These are phyloP conservation scores for Gadus chalcogrammus DNA, from an alignment of 2,113 vertebrate genomes.

Conservation along the genomic window DNA sequence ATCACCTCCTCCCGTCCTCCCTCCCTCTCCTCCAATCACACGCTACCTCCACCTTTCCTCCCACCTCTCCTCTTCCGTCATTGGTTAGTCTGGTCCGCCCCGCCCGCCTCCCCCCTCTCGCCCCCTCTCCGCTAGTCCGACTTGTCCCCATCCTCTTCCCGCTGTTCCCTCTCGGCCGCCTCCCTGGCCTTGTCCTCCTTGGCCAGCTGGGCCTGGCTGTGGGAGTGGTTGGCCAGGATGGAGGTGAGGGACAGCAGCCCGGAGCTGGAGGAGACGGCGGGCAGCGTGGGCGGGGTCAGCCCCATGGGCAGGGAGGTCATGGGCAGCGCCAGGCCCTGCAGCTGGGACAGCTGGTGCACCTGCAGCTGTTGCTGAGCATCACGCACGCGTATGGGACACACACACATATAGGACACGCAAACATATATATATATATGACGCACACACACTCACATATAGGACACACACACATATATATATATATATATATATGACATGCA, in stretches of 20 bases:
- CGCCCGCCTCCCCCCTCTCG: neutral
- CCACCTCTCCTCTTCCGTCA: slow-evolving; percentile 5
- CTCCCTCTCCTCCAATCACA: slow-evolving; percentile 29
- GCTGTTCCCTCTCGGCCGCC: slow-evolving; percentile 75
- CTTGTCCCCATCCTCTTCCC: slow-evolving; percentile 90
- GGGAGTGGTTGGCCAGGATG: slow-evolving; percentile 83
- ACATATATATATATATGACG: too few relatives aligned
- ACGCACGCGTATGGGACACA: too few relatives aligned
- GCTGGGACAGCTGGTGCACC: slow-evolving; percentile 96
- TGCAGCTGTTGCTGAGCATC: slow-evolving; percentile 92
- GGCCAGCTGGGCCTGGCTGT: slow-evolving; percentile 83
- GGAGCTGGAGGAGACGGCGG: slow-evolving; percentile 83
- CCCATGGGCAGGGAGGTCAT: slow-evolving; percentile 90
- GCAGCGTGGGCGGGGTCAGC: slow-evolving; percentile 84
- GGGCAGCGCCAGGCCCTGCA: slow-evolving; percentile 92
- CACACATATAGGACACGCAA: too few relatives aligned
- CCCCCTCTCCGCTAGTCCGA: slow-evolving; percentile 78
- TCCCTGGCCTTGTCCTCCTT: slow-evolving; percentile 96
- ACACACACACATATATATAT: too few relatives aligned
- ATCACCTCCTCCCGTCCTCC: neutral
- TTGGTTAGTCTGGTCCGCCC: too few relatives aligned
- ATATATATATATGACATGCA: too few relatives aligned
- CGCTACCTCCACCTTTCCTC: slow-evolving; percentile 31
- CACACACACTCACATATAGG: too few relatives aligned
- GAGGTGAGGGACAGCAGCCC: slow-evolving; percentile 91